Conservation (phyloP, 1,140 invertebrate species). For the Brachionus manjavacas region DNA sequence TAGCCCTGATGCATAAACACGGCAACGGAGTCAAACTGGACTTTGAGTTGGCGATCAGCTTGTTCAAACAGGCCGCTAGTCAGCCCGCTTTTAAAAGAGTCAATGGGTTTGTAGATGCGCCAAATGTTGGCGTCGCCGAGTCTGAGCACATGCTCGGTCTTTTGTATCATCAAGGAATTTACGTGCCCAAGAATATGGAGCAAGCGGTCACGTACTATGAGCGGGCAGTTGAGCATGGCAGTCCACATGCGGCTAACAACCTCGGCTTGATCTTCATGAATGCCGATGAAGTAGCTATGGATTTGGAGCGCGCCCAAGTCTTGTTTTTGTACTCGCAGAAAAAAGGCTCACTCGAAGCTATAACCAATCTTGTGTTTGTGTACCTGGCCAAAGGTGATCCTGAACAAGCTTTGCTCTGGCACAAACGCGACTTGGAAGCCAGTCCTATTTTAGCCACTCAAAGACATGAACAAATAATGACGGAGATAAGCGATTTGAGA, state of each 20-base stretch:
- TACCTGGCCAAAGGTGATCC: not conserved
- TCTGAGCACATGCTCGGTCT: not conserved
- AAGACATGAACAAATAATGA: not conserved
- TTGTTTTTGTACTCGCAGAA: slow-evolving; percentile 8
- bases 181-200: not conserved
- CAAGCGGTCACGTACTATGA: not conserved
- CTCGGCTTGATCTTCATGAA: not conserved
- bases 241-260: not conserved
- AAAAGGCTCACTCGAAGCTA: not conserved
- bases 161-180: not conserved
- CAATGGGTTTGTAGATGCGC: not conserved
- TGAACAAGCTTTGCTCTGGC: not conserved
- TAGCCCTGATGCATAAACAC: not conserved
- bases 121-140: not conserved
- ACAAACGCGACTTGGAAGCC: not conserved
- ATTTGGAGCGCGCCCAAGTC: not conserved
- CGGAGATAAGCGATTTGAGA: not conserved
- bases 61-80: not conserved
- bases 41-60: not conserved
- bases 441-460: not conserved
- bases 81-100: not conserved
- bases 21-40: not conserved
- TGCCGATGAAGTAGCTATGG: not conserved
- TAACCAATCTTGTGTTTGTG: not conserved
- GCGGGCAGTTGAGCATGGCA: not conserved